Evolutionary conservation across 1,140 invertebrate genomes (phyloP).

Genomic region (Drosophila melanogaster): DNA sequence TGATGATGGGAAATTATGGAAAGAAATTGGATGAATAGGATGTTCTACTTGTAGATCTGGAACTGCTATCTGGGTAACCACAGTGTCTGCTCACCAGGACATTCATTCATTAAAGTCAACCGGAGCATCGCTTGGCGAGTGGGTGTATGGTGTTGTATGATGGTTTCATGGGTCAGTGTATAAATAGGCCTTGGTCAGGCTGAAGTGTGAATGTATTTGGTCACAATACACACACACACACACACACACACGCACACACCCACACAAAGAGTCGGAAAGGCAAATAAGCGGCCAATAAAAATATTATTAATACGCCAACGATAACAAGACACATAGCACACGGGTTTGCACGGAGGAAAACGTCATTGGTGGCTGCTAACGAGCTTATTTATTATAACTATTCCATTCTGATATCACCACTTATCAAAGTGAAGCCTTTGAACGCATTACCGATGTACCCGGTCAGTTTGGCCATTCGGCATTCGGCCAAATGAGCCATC

Average conservation of each 20-base stretch:
- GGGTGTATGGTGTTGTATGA: not conserved
- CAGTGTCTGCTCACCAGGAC: not conserved
- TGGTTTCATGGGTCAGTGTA: not conserved
- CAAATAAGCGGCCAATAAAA: slow-evolving; percentile 80
- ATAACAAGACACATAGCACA: slow-evolving; percentile 29
- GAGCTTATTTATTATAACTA: slow-evolving; percentile 14
- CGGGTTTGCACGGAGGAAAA: slow-evolving; percentile 1
- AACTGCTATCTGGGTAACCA: not conserved
- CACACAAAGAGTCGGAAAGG: slow-evolving; percentile 35
- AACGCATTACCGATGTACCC: slow-evolving; percentile 1
- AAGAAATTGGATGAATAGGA: slow-evolving; percentile 1
- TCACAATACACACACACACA: slow-evolving; percentile 13
- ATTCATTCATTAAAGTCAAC: slow-evolving; percentile 58
- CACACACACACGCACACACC: slow-evolving; percentile 22
- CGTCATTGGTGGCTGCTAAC: too few relatives aligned
- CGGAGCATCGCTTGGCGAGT: slow-evolving; percentile 8
- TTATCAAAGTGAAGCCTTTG: slow-evolving; percentile 28
- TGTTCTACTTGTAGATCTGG: too few relatives aligned
- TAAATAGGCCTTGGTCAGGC: slow-evolving; percentile 40
- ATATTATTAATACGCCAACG: slow-evolving; percentile 76
- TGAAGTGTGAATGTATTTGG: slow-evolving; percentile 36
- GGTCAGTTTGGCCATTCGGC: not conserved
- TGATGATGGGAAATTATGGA: slow-evolving; percentile 13
- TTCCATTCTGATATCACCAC: slow-evolving; percentile 28
- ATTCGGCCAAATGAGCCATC: slow-evolving; percentile 7